Conservation (phyloP, 1,140 invertebrate species). For the Anastrepha ludens region DNA sequence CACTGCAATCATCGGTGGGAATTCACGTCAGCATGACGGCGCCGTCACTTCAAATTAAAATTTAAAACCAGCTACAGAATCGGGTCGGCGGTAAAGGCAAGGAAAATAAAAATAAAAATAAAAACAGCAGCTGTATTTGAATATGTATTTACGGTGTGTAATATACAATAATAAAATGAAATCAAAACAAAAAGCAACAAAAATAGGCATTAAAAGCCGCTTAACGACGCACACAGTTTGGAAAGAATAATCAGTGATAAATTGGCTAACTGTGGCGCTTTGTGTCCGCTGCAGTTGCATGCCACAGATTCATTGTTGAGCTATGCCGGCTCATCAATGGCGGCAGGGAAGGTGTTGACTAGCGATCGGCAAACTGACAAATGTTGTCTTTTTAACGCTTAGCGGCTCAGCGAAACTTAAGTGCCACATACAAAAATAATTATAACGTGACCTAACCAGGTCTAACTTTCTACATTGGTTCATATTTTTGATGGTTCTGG, state of each 20-base stretch:
- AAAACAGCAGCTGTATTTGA: slow-evolving; percentile 59
- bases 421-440: no score
- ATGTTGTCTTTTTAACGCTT: background rate
- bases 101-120: slow-evolving; percentile 55
- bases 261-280: background rate
- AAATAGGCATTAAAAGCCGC: background rate
- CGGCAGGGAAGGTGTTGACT: background rate
- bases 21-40: background rate
- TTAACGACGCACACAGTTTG: background rate
- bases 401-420: no score
- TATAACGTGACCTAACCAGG: no score
- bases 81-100: background rate
- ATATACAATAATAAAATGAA: background rate
- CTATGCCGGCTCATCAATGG: background rate
- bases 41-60: slow-evolving; percentile 49
- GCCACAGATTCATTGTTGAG: background rate
- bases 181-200: background rate
- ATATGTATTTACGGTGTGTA: background rate
- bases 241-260: background rate
- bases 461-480: no score
- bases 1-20: background rate
- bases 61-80: slow-evolving; percentile 11
- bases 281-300: background rate
- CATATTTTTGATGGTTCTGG: no score
- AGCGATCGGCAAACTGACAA: background rate